A percentile compares a stretch with the other conserved stretches of the same genome.
These are phyloP conservation scores for Pogonocichla stellata DNA, from an alignment of 2,113 vertebrate species.

Conservation along the genomic window DNA sequence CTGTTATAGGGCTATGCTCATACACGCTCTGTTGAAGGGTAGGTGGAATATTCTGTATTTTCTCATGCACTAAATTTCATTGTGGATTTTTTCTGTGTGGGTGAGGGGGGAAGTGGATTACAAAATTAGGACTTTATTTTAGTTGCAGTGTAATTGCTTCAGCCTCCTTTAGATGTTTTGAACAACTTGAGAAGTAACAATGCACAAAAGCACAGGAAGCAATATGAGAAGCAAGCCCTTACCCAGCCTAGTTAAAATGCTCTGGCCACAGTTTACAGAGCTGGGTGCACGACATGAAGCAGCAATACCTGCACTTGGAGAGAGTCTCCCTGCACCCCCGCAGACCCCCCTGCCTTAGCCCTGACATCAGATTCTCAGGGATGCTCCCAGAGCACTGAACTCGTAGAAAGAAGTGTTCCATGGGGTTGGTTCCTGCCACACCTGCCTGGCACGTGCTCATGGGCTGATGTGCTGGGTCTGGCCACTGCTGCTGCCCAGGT, in stretches of 20 bases:
- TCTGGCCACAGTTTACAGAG: conserved; percentile 34
- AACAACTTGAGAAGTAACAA: conserved; percentile 55
- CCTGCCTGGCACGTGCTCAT: rapidly evolving
- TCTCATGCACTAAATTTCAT: conserved; percentile 64
- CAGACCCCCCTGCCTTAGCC: background rate
- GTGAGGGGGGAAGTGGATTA: conserved; percentile 58
- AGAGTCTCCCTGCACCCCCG: background rate
- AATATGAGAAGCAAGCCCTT: conserved; percentile 53
- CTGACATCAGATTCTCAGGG: rapidly evolving
- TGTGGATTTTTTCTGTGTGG: conserved; percentile 62
- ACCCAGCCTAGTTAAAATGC: conserved; percentile 21
- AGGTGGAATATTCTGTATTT: conserved; percentile 62
- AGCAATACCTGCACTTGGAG: background rate
- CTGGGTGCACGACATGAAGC: background rate
- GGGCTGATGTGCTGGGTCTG: background rate
- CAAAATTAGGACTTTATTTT: conserved; percentile 66
- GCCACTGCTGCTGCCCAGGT: background rate
- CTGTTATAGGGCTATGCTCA: conserved; percentile 43
- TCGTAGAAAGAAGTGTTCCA: rapidly evolving
- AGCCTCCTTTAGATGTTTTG: conserved; percentile 68
- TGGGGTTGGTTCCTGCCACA: background rate
- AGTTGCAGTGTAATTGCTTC: conserved; percentile 56
- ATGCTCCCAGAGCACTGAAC: background rate
- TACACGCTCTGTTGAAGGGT: conserved; percentile 43
- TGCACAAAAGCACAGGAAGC: conserved; percentile 69